A percentile compares a stretch with the other conserved stretches of the same genome.
These are phyloP conservation scores for Tuta absoluta DNA, from an alignment of 2,888 invertebrate genomes.

Conservation along the genomic window DNA sequence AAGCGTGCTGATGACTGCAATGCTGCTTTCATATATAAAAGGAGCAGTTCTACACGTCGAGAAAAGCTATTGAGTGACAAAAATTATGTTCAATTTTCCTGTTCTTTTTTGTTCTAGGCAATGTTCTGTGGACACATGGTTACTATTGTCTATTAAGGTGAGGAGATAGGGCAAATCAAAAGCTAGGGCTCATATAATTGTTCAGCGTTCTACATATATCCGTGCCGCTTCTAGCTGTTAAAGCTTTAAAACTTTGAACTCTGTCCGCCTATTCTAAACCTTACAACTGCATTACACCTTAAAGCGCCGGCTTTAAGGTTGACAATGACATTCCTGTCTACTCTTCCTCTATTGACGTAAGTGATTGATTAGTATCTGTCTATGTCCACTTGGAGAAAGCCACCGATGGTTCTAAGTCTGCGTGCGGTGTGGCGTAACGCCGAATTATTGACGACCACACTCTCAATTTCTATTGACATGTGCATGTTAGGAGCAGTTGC, in stretches of 20 bases:
- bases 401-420: conserved; percentile 52
- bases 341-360: conserved; percentile 39
- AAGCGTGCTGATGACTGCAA: conserved; percentile 11
- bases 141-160: too few relatives aligned
- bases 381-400: conserved; percentile 66
- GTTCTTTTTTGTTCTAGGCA: too few relatives aligned
- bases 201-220: background rate
- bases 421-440: conserved; percentile 58
- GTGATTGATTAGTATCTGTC: conserved; percentile 56
- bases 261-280: background rate
- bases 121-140: background rate
- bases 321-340: conserved; percentile 5
- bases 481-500: conserved; percentile 46
- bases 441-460: conserved; percentile 57
- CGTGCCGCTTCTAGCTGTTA: background rate
- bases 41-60: background rate
- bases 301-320: background rate
- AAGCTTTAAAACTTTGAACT: background rate
- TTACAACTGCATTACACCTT: background rate
- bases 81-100: too few relatives aligned
- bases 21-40: conserved; percentile 6
- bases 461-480: conserved; percentile 68
- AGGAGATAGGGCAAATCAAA: too few relatives aligned
- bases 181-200: too few relatives aligned
- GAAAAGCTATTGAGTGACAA: conserved; percentile 4